phyloP scores from a whole-genome alignment of 2,797 vertebrate genomes.

The Margarornis squamiger region DNA sequence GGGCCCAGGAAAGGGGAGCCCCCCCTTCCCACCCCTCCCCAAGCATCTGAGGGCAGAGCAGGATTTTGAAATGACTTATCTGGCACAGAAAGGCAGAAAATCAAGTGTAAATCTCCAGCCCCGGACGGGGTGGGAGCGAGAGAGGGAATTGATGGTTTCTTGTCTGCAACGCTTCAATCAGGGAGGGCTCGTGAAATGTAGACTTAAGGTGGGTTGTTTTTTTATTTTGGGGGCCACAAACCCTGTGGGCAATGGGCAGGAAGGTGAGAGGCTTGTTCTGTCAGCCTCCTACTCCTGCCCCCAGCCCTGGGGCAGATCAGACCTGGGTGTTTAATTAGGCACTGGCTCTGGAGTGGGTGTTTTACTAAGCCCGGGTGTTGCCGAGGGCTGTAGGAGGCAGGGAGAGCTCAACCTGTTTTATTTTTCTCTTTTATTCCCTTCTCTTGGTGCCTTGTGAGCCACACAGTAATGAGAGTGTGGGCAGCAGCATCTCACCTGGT shows the following conservation, averaged over 20 bases:
- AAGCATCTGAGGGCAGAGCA: not conserved
- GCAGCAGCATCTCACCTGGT: not conserved
- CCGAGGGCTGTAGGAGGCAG: not conserved
- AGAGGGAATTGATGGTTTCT: not conserved
- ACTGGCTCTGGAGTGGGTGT: not conserved
- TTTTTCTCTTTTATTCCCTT: not conserved
- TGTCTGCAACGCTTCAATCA: fast-evolving
- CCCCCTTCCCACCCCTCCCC: not conserved
- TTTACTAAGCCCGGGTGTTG: not conserved
- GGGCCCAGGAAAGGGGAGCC: not conserved
- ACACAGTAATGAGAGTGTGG: fast-evolving
- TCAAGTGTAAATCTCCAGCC: constrained; percentile 14
- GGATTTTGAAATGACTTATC: constrained; percentile 11
- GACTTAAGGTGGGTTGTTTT: fast-evolving
- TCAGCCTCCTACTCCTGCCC: not conserved
- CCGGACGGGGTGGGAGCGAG: fast-evolving
- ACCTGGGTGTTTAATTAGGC: not conserved
- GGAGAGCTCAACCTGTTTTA: not conserved
- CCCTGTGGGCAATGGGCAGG: not conserved
- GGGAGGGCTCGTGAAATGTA: not conserved
- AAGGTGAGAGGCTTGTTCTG: not conserved
- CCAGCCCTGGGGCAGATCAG: not conserved
- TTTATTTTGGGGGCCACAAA: not conserved
- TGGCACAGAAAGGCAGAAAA: constrained; percentile 22
- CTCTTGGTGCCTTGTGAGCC: not conserved